A percentile compares a stretch with the other conserved stretches of the same genome.
Conservation (phyloP, 2,797 vertebrate genomes). For the Mallotus villosus region DNA sequence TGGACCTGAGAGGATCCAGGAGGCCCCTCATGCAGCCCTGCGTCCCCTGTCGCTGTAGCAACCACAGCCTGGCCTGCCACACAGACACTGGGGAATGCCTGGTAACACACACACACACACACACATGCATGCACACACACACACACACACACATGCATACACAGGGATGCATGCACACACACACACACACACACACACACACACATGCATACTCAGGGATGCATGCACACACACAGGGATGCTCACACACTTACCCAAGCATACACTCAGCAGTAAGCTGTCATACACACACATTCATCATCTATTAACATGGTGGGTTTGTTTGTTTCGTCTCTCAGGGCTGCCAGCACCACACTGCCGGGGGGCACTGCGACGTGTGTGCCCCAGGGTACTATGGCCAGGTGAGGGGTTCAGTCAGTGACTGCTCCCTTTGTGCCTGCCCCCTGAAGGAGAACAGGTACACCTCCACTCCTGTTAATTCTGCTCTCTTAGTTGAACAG, state of each 20-base stretch:
- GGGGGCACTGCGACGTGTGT: slow-evolving; percentile 81
- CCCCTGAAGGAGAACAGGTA: slow-evolving; percentile 79
- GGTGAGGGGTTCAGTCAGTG: slow-evolving; percentile 77
- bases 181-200: slow-evolving; percentile 17
- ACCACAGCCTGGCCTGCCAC: slow-evolving; percentile 86
- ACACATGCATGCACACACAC: slow-evolving; percentile 5
- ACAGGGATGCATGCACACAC: slow-evolving; percentile 7
- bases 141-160: slow-evolving; percentile 71
- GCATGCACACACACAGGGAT: slow-evolving; percentile 10
- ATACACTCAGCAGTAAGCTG: background rate
- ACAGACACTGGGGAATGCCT: slow-evolving; percentile 83
- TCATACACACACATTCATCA: background rate
- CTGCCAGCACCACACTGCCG: slow-evolving; percentile 85
- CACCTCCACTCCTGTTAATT: background rate
- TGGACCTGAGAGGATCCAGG: slow-evolving; percentile 42
- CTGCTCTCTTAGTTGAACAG: background rate
- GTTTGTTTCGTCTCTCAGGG: slow-evolving; percentile 62
- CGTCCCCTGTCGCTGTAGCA: slow-evolving; percentile 85
- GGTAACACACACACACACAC: slow-evolving; percentile 67
- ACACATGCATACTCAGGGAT: slow-evolving; percentile 14
- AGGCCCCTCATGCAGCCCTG: slow-evolving; percentile 70
- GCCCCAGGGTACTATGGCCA: slow-evolving; percentile 84
- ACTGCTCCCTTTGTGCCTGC: slow-evolving; percentile 89
- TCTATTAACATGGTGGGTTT: background rate
- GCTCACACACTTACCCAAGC: slow-evolving; percentile 18